phyloP scores from a whole-genome alignment of 2,113 vertebrate species.

The Phalacrocorax aristotelis region DNA sequence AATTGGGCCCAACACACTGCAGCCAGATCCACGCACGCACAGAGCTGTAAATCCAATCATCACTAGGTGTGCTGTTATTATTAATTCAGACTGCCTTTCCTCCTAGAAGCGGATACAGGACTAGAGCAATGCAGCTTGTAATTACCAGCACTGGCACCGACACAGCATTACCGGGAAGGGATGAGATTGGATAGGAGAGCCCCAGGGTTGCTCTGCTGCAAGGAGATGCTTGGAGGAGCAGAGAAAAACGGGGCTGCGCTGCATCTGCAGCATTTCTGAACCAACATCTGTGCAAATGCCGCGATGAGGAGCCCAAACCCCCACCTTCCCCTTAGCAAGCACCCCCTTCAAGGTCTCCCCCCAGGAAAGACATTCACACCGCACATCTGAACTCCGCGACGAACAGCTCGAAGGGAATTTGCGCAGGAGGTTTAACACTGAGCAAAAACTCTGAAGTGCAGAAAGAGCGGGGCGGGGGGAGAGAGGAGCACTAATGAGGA shows the following conservation, averaged over 20 bases:
- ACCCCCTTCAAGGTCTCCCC: background rate
- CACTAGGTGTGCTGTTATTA: background rate
- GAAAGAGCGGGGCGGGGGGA: background rate
- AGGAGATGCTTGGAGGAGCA: background rate
- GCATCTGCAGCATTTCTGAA: background rate
- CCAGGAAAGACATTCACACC: background rate
- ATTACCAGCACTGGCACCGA: background rate
- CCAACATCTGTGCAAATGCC: background rate
- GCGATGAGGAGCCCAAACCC: background rate
- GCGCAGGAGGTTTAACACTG: background rate
- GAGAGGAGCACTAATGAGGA: slow-evolving; percentile 52
- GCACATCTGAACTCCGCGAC: accelerated
- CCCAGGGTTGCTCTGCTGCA: background rate
- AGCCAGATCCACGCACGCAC: background rate
- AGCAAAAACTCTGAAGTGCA: background rate
- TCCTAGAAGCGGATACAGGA: background rate
- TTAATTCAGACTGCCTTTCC: background rate
- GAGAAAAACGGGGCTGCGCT: background rate
- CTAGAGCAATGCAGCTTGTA: background rate
- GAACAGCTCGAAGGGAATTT: background rate
- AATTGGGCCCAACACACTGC: background rate
- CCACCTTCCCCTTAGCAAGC: background rate
- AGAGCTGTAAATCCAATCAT: background rate
- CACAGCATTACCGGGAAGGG: background rate
- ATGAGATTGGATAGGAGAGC: background rate